Evolutionary conservation across 2,888 invertebrate species (phyloP), one percentile per base, ranked within the genome.

Genomic region (Bimastos eiseni): DNA sequence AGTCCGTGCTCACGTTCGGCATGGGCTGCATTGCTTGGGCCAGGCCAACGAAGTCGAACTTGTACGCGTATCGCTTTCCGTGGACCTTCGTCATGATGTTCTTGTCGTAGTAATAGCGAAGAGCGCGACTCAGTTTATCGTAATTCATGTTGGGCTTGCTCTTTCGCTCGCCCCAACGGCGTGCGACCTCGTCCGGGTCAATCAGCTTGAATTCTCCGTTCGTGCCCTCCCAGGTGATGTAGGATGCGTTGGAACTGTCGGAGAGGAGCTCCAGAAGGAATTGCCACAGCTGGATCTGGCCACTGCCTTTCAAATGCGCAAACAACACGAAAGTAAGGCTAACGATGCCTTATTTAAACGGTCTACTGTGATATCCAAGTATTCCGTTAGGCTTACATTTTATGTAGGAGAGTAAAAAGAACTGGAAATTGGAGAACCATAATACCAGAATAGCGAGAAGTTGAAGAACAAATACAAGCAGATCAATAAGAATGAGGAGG

Each of bases 251-350:
- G 89, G 93, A 92, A 94, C 97, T 97, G 96, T 98, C 98, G 93
- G 97, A 97, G 95, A 99, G 97, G 95, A 98, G 97, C 96, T 99
- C 99, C 94, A 99, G 96, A 93, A 99, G 96, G 96, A 99, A 99
- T 96, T 99, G 99, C 99, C 99, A 99, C 95, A 99, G 96, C 96
- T 99, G 99, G 96, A 99, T 98, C 96, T 99, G 99, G 8, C 99
- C 99, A 90, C 94, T 94, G 44, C 95, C 95, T 95, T 93, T 41
- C 92, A 92, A 6, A 13, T 37, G 34, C 0, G n/a, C 49, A 70
- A 70, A 70, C 30, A 70, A 70, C 70, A n/a, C 11, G 70, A n/a
- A 30, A 70, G 70, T n/a, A 24, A 55, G 30, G 11, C 24, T 24
- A n/a, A 70, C 1, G 17, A 70, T 17, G 17, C n/a, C 4, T 70